Base-by-base conservation (phyloP, 2,797 vertebrate species). In the Halcyon chelicuti region DNA sequence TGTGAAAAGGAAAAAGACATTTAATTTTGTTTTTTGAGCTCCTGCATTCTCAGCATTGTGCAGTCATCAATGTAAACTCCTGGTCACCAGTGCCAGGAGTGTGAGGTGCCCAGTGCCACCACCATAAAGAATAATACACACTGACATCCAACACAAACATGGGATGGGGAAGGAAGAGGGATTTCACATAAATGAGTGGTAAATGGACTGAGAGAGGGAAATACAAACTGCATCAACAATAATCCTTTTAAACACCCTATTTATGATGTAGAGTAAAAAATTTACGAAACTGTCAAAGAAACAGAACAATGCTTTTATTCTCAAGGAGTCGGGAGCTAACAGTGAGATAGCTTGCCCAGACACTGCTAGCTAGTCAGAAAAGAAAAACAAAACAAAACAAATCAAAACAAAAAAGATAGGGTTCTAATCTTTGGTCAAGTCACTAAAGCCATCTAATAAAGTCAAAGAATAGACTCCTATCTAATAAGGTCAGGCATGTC, bases 401-500 rank as follows among this genome's bases (percentile, higher is more conserved):
- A n/a, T n/a, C n/a, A 9, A 37, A 37, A 37, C 9, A 39, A 39
- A 39, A 13, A 3, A 33, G 7, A 11, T 3, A 51, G 4, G 31
- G 61, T 14, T 62, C 47, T 82, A 18, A 46, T 72, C 13, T 72
- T 31, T 26, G 39, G 37, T 44, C 47, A 52, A 62, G n/a, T 54
- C 58, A 31, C 39, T 72, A 83, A 44, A 83, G n/a, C 28, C 46
- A 80, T 47, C 60, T 57, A 72, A 72, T 22, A 77, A 88, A 95
- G 63, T 80, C 23, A 94, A 87, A 91, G 61, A 71, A 70, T 6
- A 81, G 70, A 76, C 49, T 76, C 58, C 31, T 78, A 33, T 52
- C 61, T 88, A 81, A 92, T 77, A 74, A 83, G 95, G 60, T 87
- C 28, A 95, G 93, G 61, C 65, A 13, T 67, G 65, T 31, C 60